Evolutionary conservation across 2,113 vertebrate genomes (phyloP), one percentile per base, ranked within the genome.

Genomic region (Otocyon megalotis): DNA sequence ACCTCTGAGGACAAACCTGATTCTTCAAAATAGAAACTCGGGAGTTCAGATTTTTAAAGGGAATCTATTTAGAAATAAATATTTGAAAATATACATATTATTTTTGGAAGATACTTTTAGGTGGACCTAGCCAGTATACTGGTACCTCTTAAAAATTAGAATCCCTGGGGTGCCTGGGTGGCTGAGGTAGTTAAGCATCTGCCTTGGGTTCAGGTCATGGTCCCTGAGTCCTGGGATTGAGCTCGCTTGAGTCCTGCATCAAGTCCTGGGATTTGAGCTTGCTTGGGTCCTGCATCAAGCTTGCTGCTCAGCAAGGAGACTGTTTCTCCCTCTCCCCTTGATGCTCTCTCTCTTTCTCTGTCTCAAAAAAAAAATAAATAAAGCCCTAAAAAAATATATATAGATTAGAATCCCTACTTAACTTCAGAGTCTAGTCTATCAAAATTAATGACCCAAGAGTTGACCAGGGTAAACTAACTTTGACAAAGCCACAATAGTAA

Each of bases 1-100:
- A 50, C 8, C 32, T 93, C 81, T 43, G 50, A 58, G 56, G 12
- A 16, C 15, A 93, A 71, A 89, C 14, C 48, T 9, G 15, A 54
- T 69, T 87, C 65, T 91, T 94, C 35, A 83, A 90, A 80, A 69
- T 19, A 63, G 28, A 95, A 89, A 90, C 37, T 28, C 9, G 54
- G 67, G 11, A 86, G 24, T 58, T 88, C 26, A 69, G 8, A 60
- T 54, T 79, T 74, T 43, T 62, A 72, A 80, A 92, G 77, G 28
- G n/a, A 82, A 32, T 22, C 22, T 54, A 83, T 83, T 74, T 87
- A 28, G 13, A 87, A 83, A 69, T 62, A 48, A n/a, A 26, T 54
- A 48, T 32, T 62, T 79, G 69, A 90, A 69, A 81, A 79, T 62
- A n/a, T 5, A 3, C 20, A 72, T 58, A 35, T 90, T 62, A 15